These are phyloP conservation scores for Platyrinchus mystaceus DNA, from an alignment of 2,797 vertebrate species.

Conservation along the genomic window DNA sequence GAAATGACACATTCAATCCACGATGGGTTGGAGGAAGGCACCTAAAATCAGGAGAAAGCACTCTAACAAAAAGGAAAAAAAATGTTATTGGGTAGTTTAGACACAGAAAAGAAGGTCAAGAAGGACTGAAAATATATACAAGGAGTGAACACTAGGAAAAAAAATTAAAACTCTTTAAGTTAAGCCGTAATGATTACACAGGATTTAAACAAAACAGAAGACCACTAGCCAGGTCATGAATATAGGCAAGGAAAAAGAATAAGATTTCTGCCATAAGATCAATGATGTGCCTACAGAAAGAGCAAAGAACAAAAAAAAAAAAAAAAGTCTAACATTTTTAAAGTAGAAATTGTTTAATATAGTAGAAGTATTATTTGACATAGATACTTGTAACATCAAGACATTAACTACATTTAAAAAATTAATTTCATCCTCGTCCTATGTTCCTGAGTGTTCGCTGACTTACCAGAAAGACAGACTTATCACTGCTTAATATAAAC, in stretches of 20 bases:
- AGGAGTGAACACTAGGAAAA: not conserved
- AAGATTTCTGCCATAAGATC: not conserved
- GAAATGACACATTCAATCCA: not conserved
- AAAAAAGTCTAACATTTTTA: not conserved
- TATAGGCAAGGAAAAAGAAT: not conserved
- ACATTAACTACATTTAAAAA: not conserved
- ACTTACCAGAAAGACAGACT: not conserved
- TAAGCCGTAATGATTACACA: not conserved
- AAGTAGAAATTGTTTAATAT: not conserved
- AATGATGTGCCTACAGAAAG: not conserved
- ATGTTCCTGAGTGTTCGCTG: not conserved
- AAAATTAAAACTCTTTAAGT: not conserved
- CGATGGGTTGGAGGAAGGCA: not conserved
- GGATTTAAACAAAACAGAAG: not conserved
- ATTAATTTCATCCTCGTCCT: not conserved
- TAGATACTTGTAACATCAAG: not conserved
- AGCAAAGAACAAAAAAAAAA: rapidly evolving
- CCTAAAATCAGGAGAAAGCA: not conserved
- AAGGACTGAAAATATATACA: not conserved
- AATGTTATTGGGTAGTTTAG: not conserved
- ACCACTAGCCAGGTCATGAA: not conserved
- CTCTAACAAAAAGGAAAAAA: not conserved
- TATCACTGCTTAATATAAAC: not conserved
- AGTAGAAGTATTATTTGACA: not conserved
- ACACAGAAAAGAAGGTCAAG: not conserved